Percentiles rank a stretch among this genome's conserved stretches.
Conservation (phyloP, 2,888 invertebrate genomes). For the Tipula vernalis region DNA sequence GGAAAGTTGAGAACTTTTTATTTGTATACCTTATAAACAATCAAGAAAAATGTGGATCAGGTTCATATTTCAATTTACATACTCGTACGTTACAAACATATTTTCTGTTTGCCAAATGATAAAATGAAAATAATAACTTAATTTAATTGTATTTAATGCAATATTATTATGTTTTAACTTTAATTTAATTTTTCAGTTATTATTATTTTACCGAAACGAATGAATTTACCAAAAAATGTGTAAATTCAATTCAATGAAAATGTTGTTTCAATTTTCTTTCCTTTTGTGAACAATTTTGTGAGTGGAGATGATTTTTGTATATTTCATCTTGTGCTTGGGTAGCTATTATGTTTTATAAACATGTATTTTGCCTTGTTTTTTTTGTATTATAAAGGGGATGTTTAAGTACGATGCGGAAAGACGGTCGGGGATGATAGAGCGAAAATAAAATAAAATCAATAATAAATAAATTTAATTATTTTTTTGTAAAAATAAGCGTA, state of each 20-base stretch:
- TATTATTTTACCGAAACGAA: constrained; percentile 4
- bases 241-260: background rate
- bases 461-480: background rate
- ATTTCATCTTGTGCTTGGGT: background rate
- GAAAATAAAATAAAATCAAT: background rate
- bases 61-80: background rate
- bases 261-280: background rate
- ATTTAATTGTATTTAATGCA: background rate
- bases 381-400: background rate
- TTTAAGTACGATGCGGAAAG: background rate
- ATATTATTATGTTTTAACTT: background rate
- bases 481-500: background rate
- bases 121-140: background rate
- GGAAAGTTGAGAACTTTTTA: background rate
- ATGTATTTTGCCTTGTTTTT: background rate
- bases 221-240: constrained; percentile 1
- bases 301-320: background rate
- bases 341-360: background rate
- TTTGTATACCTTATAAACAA: background rate
- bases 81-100: background rate
- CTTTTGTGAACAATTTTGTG: background rate
- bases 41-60: background rate
- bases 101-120: background rate
- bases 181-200: background rate
- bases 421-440: background rate